phyloP scores from a whole-genome alignment of 2,113 vertebrate genomes.

The Labrus mixtus region DNA sequence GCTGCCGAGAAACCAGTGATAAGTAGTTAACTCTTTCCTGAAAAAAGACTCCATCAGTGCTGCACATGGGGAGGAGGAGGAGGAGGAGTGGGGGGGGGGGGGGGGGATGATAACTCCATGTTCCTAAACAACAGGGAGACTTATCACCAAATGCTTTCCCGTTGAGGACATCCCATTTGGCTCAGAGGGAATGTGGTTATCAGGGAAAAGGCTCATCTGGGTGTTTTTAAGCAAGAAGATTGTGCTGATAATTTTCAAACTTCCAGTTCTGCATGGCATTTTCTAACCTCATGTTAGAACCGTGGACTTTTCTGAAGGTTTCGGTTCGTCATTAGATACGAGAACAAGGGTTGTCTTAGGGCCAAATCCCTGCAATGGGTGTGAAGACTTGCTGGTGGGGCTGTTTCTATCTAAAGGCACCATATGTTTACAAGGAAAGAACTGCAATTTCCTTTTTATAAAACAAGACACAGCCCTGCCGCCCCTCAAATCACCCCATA shows the following conservation, averaged over 20 bases:
- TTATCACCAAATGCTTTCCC: conserved; percentile 67
- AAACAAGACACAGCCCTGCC: conserved; percentile 59
- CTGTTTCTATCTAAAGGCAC: conserved; percentile 21
- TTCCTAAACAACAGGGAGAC: conserved; percentile 69
- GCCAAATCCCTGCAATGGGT: conserved; percentile 35
- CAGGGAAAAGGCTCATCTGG: not conserved
- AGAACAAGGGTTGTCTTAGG: conserved; percentile 44
- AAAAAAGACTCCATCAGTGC: conserved; percentile 70
- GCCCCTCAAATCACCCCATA: conserved; percentile 41
- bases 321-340: not conserved
- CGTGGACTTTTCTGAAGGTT: conserved; percentile 7
- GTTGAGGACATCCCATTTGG: conserved; percentile 60
- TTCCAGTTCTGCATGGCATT: conserved; percentile 15
- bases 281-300: conserved; percentile 28
- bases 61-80: conserved; percentile 8
- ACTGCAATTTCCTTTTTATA: conserved; percentile 61
- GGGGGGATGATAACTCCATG: conserved; percentile 54
- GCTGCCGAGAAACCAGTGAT: conserved; percentile 50
- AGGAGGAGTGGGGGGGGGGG: conserved; percentile 20
- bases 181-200: conserved; percentile 34
- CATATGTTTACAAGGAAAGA: conserved; percentile 43
- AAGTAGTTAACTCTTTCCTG: conserved; percentile 65
- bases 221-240: conserved; percentile 31
- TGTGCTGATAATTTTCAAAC: conserved; percentile 23
- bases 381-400: conserved; percentile 26